Evolutionary conservation across 1,140 invertebrate genomes (phyloP).

Genomic region (Stegodyphus mimosarum): DNA sequence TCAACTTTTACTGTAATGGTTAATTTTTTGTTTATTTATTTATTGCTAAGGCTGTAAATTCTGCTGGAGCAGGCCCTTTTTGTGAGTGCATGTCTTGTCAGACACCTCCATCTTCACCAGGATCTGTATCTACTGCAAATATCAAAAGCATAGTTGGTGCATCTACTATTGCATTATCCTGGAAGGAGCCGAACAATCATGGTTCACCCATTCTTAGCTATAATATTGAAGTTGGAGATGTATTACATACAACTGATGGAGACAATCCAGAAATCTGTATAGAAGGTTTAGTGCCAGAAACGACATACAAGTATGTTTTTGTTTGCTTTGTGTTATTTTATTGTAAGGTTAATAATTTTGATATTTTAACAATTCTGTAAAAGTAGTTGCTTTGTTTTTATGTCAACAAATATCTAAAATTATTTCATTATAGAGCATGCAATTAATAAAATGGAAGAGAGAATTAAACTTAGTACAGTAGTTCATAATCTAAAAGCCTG

Average conservation of each 20-base stretch:
- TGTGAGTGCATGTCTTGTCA: constrained; percentile 75
- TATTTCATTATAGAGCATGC: too few relatives aligned
- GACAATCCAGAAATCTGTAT: constrained; percentile 67
- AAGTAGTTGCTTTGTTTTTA: neutral
- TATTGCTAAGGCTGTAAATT: constrained; percentile 76
- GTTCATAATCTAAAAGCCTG: too few relatives aligned
- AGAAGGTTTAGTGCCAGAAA: constrained; percentile 72
- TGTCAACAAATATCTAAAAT: too few relatives aligned
- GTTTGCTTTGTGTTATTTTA: neutral
- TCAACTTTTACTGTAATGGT: too few relatives aligned
- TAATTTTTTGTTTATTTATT: too few relatives aligned
- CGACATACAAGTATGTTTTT: constrained; percentile 67
- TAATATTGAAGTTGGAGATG: constrained; percentile 79
- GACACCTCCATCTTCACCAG: constrained; percentile 80
- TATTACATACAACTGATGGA: constrained; percentile 64
- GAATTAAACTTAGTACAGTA: too few relatives aligned
- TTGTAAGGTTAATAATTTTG: neutral
- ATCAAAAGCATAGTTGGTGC: constrained; percentile 75
- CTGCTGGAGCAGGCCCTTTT: constrained; percentile 79
- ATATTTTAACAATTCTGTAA: neutral
- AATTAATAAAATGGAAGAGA: too few relatives aligned
- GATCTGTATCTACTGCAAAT: constrained; percentile 74
- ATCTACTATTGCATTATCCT: constrained; percentile 73
- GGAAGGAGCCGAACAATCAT: constrained; percentile 79
- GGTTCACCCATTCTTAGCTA: constrained; percentile 80